phyloP scores from a whole-genome alignment of 2,797 vertebrate genomes.

The Melopsittacus undulatus region DNA sequence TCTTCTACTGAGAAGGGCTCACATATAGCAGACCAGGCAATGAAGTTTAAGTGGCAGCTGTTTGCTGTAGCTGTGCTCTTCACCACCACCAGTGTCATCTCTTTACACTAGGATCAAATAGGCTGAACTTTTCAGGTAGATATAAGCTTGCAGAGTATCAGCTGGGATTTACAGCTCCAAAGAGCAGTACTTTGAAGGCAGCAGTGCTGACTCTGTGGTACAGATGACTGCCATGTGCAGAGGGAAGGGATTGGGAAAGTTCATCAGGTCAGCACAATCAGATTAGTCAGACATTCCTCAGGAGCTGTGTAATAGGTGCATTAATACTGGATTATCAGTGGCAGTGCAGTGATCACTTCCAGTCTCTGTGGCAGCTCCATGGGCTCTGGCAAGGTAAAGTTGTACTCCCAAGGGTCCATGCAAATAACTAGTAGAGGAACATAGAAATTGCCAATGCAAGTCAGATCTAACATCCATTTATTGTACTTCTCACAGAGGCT shows the following conservation, averaged over 20 bases:
- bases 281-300: background rate
- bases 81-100: background rate
- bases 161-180: slow-evolving; percentile 30
- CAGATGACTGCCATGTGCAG: background rate
- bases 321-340: background rate
- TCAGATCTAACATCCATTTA: background rate
- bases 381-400: background rate
- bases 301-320: background rate
- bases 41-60: background rate
- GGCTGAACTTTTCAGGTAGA: background rate
- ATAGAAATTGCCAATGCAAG: background rate
- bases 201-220: background rate
- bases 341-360: background rate
- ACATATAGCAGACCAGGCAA: background rate
- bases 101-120: slow-evolving; percentile 26
- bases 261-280: background rate
- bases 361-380: background rate
- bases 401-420: background rate
- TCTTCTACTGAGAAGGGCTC: background rate
- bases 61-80: background rate
- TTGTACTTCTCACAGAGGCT: background rate
- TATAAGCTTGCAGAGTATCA: background rate
- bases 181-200: background rate
- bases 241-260: slow-evolving; percentile 1
- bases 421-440: background rate